Percentiles rank a stretch among this genome's conserved stretches.
These are phyloP conservation scores for Nannospalax galili DNA, from an alignment of 2,113 vertebrate genomes.

Conservation along the genomic window DNA sequence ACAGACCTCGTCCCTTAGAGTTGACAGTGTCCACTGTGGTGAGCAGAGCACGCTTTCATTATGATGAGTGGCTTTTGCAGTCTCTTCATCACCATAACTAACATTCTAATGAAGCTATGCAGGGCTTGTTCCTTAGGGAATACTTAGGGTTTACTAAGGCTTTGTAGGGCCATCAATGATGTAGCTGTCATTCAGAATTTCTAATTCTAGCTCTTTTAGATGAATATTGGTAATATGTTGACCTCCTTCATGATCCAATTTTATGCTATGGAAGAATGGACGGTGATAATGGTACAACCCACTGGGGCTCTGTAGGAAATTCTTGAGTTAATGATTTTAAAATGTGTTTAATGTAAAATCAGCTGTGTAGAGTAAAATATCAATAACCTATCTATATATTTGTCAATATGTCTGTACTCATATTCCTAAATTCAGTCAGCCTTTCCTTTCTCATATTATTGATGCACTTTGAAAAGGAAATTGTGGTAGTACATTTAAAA, in stretches of 20 bases:
- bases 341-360: not conserved
- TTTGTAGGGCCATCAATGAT: not conserved
- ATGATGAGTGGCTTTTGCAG: not conserved
- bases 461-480: not conserved
- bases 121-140: not conserved
- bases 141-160: constrained; percentile 1
- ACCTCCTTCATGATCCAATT: not conserved
- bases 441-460: not conserved
- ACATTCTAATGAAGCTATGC: not conserved
- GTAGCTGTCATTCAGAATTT: not conserved
- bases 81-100: not conserved
- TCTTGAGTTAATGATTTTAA: not conserved
- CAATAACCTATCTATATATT: not conserved
- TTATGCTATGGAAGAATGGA: not conserved
- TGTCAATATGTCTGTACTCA: not conserved
- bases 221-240: not conserved
- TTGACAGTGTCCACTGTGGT: not conserved
- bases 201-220: not conserved
- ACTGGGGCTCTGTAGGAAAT: not conserved
- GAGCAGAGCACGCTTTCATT: constrained; percentile 33
- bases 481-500: not conserved
- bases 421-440: not conserved
- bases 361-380: not conserved
- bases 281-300: not conserved
- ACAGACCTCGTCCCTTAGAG: not conserved